Evolutionary conservation across 1,140 invertebrate genomes (phyloP), one percentile per base, ranked within the genome.

Genomic region (Eufriesea mexicana): DNA sequence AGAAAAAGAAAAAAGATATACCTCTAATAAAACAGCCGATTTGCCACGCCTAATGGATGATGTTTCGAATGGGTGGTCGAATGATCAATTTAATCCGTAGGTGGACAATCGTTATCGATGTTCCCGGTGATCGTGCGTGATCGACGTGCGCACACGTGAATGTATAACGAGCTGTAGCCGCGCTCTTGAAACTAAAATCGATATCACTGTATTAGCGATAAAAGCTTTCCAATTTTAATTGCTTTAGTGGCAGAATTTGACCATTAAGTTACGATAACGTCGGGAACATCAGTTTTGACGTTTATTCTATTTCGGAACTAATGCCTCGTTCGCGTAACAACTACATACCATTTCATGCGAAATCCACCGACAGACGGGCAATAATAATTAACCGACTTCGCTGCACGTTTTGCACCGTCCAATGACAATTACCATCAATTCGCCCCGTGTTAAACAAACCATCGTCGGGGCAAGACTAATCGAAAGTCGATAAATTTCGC

Each of bases 181-280:
- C 59, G 68, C 62, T 66, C 54, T 73, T 61, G 71, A 84, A 59
- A 45, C 28, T 47, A 62, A 55, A 75, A 86, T 79, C 55, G 70
- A 85, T 70, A 77, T 42, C 55, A 57, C n/a, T 42, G 68, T 73
- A 76, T 79, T 73, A 85, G 64, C 54, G 82, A 83, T 62, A 84
- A 54, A 45, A 62, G 74, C 68, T 79, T 64, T 42, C 47, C 55
- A 84, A 79, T 84, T 85, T 85, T 85, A 85, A 84, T 85, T 79
- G 61, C 59, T 25, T 49, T 67, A 79, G 54, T n/a, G 67, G 25
- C 47, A 59, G n/a, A 72, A 76, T 85, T 49, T 25, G 66, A 86
- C 74, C 71, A 64, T 75, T 73, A 66, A 25, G 8, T 47, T 35
- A 47, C 42, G 5, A 42, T n/a, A 42, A 72, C 14, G 8, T 20